These are phyloP conservation scores for Deilephila elpenor DNA, from an alignment of 2,888 invertebrate species.

Conservation along the genomic window DNA sequence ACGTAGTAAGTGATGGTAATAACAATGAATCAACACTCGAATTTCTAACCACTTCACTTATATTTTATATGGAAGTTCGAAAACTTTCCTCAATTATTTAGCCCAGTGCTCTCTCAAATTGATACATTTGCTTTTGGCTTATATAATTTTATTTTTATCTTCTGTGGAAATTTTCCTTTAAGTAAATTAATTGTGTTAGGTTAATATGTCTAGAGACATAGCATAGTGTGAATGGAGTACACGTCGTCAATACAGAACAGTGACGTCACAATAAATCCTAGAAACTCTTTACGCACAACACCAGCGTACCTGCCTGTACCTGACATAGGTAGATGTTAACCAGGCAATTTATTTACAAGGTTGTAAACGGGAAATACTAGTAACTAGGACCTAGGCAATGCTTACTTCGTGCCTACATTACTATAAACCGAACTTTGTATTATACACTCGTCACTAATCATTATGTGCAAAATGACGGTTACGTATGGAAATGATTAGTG, in stretches of 20 bases:
- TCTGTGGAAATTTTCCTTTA: too few relatives aligned
- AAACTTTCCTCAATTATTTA: neutral
- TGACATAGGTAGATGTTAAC: neutral
- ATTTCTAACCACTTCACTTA: neutral
- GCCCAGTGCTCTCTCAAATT: too few relatives aligned
- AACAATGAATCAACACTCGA: neutral
- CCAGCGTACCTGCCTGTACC: neutral
- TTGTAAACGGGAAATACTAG: neutral
- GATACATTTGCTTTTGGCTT: too few relatives aligned
- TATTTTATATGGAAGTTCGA: neutral
- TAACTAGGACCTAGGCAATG: neutral
- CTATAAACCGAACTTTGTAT: neutral
- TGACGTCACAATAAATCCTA: conserved; percentile 12
- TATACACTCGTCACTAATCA: neutral
- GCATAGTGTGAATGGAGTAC: neutral
- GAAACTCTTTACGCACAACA: conserved; percentile 9
- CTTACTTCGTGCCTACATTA: neutral
- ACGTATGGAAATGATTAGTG: neutral
- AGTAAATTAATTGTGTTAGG: neutral
- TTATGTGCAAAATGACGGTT: neutral
- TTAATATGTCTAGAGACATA: neutral
- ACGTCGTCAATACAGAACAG: too few relatives aligned
- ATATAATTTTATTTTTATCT: too few relatives aligned
- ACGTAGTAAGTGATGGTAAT: neutral
- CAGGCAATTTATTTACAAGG: conserved; percentile 25